phyloP scores from a whole-genome alignment of 2,797 vertebrate species.

The Martes flavigula region DNA sequence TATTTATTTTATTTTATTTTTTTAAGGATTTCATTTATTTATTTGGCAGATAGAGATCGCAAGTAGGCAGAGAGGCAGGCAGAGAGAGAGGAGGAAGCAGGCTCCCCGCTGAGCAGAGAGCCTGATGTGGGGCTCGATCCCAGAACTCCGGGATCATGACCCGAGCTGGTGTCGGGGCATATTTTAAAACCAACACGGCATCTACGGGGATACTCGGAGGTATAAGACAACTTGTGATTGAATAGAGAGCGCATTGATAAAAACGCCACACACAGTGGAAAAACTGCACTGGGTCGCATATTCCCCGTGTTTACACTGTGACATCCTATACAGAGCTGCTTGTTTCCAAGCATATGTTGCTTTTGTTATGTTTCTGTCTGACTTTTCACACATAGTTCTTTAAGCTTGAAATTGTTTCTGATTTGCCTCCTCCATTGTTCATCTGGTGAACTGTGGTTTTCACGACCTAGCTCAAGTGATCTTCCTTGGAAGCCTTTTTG shows the following conservation, averaged over 20 bases:
- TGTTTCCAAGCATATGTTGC: neutral
- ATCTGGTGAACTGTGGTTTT: neutral
- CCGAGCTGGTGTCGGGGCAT: too few species aligned
- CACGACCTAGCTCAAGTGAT: neutral
- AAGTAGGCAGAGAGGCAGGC: too few species aligned
- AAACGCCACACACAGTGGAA: neutral
- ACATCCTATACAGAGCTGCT: neutral
- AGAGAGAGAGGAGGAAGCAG: too few species aligned
- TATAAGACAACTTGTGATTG: neutral
- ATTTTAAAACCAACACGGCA: neutral
- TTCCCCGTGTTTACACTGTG: rapidly evolving
- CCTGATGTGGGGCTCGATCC: too few species aligned
- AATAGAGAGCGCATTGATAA: neutral
- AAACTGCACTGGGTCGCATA: rapidly evolving
- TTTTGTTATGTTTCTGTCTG: neutral
- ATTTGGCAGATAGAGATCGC: too few species aligned
- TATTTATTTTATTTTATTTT: too few species aligned
- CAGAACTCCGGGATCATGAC: too few species aligned
- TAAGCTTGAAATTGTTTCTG: neutral
- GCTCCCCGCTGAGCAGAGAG: too few species aligned
- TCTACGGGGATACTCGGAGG: neutral
- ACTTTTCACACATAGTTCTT: neutral
- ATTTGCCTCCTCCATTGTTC: neutral
- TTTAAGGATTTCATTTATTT: too few species aligned
- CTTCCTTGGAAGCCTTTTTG: neutral